These are phyloP conservation scores for Osmoderma eremita DNA, from an alignment of 2,888 invertebrate genomes.

Conservation along the genomic window DNA sequence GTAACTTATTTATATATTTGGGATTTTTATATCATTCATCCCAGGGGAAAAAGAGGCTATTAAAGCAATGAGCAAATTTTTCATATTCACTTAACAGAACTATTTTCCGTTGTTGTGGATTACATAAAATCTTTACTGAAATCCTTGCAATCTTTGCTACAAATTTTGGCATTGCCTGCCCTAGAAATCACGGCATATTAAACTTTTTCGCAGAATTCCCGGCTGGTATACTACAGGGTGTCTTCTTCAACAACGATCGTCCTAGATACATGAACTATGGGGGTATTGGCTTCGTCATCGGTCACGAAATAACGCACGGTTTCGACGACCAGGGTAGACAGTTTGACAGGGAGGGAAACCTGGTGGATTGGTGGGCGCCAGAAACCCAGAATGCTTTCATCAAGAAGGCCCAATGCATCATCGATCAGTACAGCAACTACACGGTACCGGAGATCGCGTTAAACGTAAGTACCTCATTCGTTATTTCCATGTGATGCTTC, in stretches of 20 bases:
- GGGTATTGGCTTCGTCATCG: constrained; percentile 90
- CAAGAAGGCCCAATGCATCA: constrained; percentile 88
- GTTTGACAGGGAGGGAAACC: constrained; percentile 91
- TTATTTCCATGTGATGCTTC: constrained; percentile 12
- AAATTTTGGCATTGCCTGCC: too few relatives aligned
- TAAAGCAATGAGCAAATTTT: too few relatives aligned
- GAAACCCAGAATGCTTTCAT: constrained; percentile 85
- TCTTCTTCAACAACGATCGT: constrained; percentile 88
- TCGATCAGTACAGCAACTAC: constrained; percentile 93
- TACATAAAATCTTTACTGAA: too few relatives aligned
- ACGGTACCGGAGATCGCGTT: constrained; percentile 80
- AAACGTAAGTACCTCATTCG: constrained; percentile 68
- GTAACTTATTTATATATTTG: too few relatives aligned
- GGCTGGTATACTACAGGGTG: constrained; percentile 91
- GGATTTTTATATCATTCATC: too few relatives aligned
- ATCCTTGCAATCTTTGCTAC: too few relatives aligned
- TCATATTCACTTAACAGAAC: too few relatives aligned
- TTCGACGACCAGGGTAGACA: constrained; percentile 92
- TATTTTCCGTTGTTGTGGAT: too few relatives aligned
- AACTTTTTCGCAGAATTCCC: constrained; percentile 79
- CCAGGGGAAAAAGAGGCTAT: too few relatives aligned
- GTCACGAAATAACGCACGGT: constrained; percentile 92
- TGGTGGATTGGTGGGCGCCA: constrained; percentile 93
- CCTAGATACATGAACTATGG: constrained; percentile 94
- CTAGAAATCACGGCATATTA: neutral